Base-by-base conservation (phyloP, 2,888 invertebrate genomes). In the Carcina quercana region DNA sequence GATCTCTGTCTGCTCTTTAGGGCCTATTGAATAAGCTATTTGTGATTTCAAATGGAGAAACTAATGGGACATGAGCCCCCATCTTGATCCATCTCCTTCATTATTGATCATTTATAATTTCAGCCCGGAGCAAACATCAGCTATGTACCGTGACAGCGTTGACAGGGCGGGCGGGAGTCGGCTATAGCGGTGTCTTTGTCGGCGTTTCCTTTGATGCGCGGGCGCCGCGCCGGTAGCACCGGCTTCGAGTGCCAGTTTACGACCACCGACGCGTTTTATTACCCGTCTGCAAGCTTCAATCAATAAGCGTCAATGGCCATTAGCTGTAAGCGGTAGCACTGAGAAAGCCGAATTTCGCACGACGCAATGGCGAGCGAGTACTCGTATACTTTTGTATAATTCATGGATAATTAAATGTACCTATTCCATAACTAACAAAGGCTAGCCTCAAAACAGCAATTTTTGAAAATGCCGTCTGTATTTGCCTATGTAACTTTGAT, bases 201-300 rank as follows among this genome's bases (percentile, higher is more conserved):
- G 78, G 76, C 57, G 57, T 43, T 43, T 42, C 36, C 74, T 80
- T 79, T 80, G 79, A 35, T 62, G 68, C 71, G 71, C 75, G 71
- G 72, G 75, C 72, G 78, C 74, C 78, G 75, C 72, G 78, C 74
- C 78, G 59, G 69, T 67, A 68, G 72, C 66, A 52, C 58, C 59
- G 53, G 55, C 51, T 50, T 67, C 65, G 65, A 76, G 74, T 72
- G 73, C 71, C 66, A 69, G 75, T 82, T 80, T 80, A 80, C 68
- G 78, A 75, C 57, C 68, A 69, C 66, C 60, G 67, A 59, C 68
- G 59, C 58, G 50, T 74, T 78, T 79, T 74, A 78, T 68, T 64
- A 59, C 67, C 55, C 53, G 59, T 56, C 70, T 72, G 66, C 68
- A 58, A 60, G 63, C 62, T 59, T 65, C 66, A 59, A 69, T 74